A percentile compares a stretch with the other conserved stretches of the same genome.
These are phyloP conservation scores for Pinna nobilis DNA, from an alignment of 1,140 invertebrate genomes.

Conservation along the genomic window DNA sequence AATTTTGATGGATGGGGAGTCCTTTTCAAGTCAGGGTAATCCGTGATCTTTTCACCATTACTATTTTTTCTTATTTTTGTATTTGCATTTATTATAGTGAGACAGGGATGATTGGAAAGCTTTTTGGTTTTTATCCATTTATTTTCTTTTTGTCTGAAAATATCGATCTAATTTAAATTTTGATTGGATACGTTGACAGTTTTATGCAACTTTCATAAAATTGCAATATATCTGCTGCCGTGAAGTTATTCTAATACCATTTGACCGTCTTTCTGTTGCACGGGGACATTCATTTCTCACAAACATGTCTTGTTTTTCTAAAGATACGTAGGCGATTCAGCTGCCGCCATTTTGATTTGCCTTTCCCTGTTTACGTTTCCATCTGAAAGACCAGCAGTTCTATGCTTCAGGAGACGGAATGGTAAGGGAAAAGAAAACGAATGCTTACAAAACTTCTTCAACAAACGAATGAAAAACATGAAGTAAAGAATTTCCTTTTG, in stretches of 20 bases:
- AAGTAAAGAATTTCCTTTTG: too few species aligned
- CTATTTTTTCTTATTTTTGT: too few species aligned
- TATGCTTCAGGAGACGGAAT: slow-evolving; percentile 33
- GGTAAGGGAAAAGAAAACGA: neutral
- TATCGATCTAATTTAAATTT: too few species aligned
- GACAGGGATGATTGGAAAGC: too few species aligned
- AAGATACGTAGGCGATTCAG: slow-evolving; percentile 72
- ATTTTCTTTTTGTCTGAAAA: neutral
- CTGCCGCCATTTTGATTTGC: slow-evolving; percentile 53
- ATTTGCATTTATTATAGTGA: too few species aligned
- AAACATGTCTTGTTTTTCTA: slow-evolving; percentile 22
- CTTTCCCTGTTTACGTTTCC: slow-evolving; percentile 60
- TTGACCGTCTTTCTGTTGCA: neutral
- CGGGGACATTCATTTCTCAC: neutral
- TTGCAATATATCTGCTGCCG: too few species aligned
- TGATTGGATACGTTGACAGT: too few species aligned
- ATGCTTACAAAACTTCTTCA: too few species aligned
- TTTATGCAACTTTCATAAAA: too few species aligned
- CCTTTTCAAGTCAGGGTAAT: slow-evolving; percentile 65
- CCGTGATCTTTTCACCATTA: neutral
- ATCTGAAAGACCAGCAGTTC: slow-evolving; percentile 48
- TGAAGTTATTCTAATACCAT: too few species aligned
- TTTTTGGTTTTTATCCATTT: too few species aligned
- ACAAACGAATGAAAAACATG: too few species aligned
- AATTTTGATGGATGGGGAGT: slow-evolving; percentile 85